These are phyloP conservation scores for Suillia variegata DNA, from an alignment of 2,888 invertebrate species.

Conservation along the genomic window DNA sequence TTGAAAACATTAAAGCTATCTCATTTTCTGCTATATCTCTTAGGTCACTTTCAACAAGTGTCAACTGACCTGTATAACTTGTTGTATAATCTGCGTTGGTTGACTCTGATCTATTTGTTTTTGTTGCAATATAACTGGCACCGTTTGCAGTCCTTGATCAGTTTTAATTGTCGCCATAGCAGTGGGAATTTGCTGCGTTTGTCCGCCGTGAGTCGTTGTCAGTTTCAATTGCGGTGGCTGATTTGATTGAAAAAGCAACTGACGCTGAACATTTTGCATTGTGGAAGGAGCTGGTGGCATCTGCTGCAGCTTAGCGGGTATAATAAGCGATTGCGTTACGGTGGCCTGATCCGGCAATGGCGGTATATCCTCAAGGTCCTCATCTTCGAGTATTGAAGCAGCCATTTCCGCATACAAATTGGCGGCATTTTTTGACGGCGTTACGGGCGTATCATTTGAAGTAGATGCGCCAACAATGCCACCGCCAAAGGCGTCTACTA, in stretches of 20 bases:
- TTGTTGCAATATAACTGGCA: conserved; percentile 57
- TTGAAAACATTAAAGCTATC: too few species aligned
- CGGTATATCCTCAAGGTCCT: conserved; percentile 65
- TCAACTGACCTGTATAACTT: conserved; percentile 33
- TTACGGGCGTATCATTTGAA: conserved; percentile 45
- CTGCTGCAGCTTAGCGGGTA: conserved; percentile 42
- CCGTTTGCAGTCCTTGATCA: conserved; percentile 58
- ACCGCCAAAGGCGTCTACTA: conserved; percentile 58
- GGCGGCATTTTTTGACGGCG: conserved; percentile 78
- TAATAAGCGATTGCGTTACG: conserved; percentile 52
- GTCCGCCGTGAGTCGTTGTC: conserved; percentile 30
- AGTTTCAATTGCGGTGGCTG: conserved; percentile 45
- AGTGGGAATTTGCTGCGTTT: conserved; percentile 42
- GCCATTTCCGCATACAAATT: conserved; percentile 85
- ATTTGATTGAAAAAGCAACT: conserved; percentile 53
- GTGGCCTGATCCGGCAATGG: conserved; percentile 34
- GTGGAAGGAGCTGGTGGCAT: conserved; percentile 31
- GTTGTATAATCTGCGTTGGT: conserved; percentile 54
- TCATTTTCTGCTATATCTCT: too few species aligned
- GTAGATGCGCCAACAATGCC: neutral
- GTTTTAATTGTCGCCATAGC: conserved; percentile 61
- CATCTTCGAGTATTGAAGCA: conserved; percentile 83
- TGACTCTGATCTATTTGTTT: conserved; percentile 54
- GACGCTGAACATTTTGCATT: conserved; percentile 50
- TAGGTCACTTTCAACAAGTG: too few species aligned